Evolutionary conservation across 2,797 vertebrate genomes (phyloP), one percentile per base, ranked within the genome.

Genomic region (Poecilia wingei): DNA sequence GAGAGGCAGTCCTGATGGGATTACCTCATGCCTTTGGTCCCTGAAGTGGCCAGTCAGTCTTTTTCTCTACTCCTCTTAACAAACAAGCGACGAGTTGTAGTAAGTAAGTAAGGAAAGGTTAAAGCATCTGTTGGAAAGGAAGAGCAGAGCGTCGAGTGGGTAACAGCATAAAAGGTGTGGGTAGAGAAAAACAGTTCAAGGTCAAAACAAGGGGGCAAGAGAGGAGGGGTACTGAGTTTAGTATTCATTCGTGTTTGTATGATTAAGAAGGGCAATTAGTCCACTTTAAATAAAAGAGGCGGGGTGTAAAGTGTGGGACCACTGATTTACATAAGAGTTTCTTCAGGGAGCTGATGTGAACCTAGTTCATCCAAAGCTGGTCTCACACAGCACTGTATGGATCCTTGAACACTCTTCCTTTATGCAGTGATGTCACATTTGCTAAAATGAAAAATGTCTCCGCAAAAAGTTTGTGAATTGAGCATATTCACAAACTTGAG

Each of bases 1-100:
- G 82, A 76, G 75, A 82, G 74, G 82, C 89, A 87, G 82, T 91
- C 83, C 81, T 83, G 81, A 84, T 74, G 80, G 86, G 90, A 93
- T 94, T 94, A 94, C 93, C 92, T 95, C 93, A 95, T 94, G 83
- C 75, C 77, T 91, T 93, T 92, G 91, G 93, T 91, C 86, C 85
- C 91, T 94, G 86, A 93, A 95, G 94, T 92, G 92, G 93, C 86
- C 88, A 75, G 92, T 90, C 88, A 82, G 86, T 83, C 74, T 89
- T 85, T 59, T 84, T 66, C 75, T 36, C 76, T 31, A 36, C 6
- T 66, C 36, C 83, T 88, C 81, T 90, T 83, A 87, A 86, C 82
- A 90, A 86, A 87, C 87, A 92, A 87, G 77, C 76, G 72, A 89
- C 72, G 64, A 87, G 55, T 36, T 84, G 76, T 82, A 89, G 87